These are phyloP conservation scores for Cantharis rustica DNA, from an alignment of 2,888 invertebrate genomes.

Conservation along the genomic window DNA sequence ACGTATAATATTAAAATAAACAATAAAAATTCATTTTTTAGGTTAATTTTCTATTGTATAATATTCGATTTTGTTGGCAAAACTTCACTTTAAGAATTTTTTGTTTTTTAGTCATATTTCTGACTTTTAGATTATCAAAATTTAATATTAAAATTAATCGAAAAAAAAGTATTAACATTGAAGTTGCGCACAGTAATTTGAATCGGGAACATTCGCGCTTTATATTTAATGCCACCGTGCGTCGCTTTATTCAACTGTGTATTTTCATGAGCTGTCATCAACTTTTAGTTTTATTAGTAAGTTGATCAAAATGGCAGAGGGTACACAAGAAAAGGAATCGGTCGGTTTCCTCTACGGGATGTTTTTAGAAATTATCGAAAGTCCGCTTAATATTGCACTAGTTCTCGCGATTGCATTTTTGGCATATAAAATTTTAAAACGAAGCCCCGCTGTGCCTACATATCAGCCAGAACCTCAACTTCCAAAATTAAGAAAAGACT, in stretches of 20 bases:
- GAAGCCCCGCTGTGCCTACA: constrained; percentile 54
- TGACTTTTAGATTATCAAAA: background rate
- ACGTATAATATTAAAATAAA: too few relatives aligned
- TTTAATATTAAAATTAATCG: background rate
- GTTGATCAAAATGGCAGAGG: constrained; percentile 49
- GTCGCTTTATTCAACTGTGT: background rate
- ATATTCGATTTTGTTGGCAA: background rate
- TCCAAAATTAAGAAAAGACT: constrained; percentile 87
- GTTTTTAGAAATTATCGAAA: constrained; percentile 67
- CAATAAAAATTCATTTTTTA: too few relatives aligned
- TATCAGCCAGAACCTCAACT: constrained; percentile 63
- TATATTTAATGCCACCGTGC: background rate
- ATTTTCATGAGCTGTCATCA: background rate
- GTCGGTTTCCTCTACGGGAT: constrained; percentile 55
- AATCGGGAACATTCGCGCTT: background rate
- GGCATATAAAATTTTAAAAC: constrained; percentile 75
- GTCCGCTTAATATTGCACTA: constrained; percentile 73
- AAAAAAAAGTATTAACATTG: background rate
- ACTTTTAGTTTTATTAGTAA: constrained; percentile 17
- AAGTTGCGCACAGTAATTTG: background rate
- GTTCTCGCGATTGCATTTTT: constrained; percentile 72
- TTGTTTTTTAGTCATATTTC: background rate
- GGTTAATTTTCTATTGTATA: too few relatives aligned
- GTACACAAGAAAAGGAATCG: constrained; percentile 41
- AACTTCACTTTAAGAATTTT: background rate